A percentile compares a stretch with the other conserved stretches of the same genome.
Conservation (phyloP, 2,113 vertebrate species). For the Rhabdomys dilectus region DNA sequence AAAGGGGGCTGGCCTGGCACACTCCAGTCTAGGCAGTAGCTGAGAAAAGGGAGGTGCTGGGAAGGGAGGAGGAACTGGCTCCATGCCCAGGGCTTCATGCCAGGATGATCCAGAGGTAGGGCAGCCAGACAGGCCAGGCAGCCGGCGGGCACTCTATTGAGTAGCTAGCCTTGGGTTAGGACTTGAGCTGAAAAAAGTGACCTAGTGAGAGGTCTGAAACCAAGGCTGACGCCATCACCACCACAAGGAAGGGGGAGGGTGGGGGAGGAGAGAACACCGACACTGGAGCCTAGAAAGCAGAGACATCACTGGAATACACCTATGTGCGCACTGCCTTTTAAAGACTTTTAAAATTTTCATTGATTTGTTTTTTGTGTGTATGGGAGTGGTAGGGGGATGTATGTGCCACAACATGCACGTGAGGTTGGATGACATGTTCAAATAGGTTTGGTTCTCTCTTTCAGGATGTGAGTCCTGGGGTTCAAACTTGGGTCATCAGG, state of each 20-base stretch:
- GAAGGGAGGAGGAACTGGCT: slow-evolving; percentile 78
- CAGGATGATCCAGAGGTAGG: slow-evolving; percentile 76
- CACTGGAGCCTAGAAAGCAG: not conserved
- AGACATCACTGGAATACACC: not conserved
- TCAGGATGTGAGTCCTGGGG: not conserved
- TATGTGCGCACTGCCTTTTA: not conserved
- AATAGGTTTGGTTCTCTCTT: not conserved
- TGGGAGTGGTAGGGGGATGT: not conserved
- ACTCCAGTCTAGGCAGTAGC: slow-evolving; percentile 72
- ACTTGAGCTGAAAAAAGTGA: not conserved
- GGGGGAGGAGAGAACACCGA: not conserved
- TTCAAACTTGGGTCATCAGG: not conserved
- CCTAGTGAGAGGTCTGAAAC: not conserved
- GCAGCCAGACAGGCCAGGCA: slow-evolving; percentile 54
- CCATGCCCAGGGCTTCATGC: slow-evolving; percentile 77
- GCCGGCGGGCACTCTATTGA: not conserved
- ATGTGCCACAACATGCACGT: not conserved
- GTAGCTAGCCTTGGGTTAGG: slow-evolving; percentile 1
- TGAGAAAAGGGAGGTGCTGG: slow-evolving; percentile 60
- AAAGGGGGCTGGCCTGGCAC: slow-evolving; percentile 75
- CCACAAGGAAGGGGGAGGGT: not conserved
- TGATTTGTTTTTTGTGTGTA: not conserved
- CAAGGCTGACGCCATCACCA: not conserved
- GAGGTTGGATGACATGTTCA: not conserved
- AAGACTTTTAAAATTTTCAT: not conserved